phyloP scores from a whole-genome alignment of 2,113 vertebrate genomes.

The Apus apus region DNA sequence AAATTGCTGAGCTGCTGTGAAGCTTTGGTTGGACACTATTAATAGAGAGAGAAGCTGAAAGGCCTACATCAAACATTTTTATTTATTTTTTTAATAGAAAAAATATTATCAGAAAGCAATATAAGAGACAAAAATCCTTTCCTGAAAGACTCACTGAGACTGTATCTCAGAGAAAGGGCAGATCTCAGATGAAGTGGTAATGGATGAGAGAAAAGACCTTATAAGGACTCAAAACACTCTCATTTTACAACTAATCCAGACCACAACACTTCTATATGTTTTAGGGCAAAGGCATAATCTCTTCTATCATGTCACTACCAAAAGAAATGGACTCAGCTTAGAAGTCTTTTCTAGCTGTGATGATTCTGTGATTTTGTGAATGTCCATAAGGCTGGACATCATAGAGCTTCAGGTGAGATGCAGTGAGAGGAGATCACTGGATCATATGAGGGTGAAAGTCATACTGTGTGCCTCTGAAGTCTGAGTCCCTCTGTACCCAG shows the following conservation, averaged over 20 bases:
- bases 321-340: neutral
- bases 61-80: neutral
- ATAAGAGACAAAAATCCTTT: neutral
- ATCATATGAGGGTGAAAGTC: neutral
- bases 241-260: neutral
- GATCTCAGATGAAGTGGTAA: fast-evolving
- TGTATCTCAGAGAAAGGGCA: neutral
- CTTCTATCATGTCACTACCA: neutral
- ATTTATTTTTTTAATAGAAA: neutral
- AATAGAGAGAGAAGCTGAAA: neutral
- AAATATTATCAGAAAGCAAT: neutral
- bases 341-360: too few species aligned
- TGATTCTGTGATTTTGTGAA: neutral
- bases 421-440: neutral
- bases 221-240: neutral
- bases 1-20: neutral
- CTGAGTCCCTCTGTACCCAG: neutral
- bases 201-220: neutral
- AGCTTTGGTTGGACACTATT: neutral
- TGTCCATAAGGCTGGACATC: neutral
- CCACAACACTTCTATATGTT: neutral
- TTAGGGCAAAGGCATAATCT: neutral
- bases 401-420: neutral
- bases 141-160: neutral
- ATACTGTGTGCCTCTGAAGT: fast-evolving